phyloP scores from a whole-genome alignment of 2,888 invertebrate genomes.

The Archaeoteleia sp. region DNA sequence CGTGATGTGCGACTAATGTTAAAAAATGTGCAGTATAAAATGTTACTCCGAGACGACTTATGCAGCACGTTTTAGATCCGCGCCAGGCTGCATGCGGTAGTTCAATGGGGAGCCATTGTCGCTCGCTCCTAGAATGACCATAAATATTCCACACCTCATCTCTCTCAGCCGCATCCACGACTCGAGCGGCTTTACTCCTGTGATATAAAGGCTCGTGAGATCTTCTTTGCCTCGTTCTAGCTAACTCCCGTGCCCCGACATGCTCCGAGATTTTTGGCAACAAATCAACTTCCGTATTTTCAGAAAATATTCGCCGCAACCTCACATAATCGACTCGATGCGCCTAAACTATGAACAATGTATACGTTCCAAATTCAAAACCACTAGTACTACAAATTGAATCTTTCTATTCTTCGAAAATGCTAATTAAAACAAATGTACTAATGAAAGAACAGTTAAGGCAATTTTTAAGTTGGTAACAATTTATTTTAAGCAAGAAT shows the following conservation, averaged over 20 bases:
- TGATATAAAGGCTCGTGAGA: constrained; percentile 43
- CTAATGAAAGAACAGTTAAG: no score
- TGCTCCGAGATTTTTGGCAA: background rate
- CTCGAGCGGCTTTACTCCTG: constrained; percentile 33
- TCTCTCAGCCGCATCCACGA: constrained; percentile 43
- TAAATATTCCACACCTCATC: constrained; percentile 66
- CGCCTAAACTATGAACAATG: background rate
- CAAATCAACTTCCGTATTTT: constrained; percentile 1
- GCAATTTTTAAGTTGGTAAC: no score
- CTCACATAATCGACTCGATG: constrained; percentile 10
- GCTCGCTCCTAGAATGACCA: constrained; percentile 59
- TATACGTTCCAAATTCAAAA: background rate
- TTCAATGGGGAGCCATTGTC: constrained; percentile 60
- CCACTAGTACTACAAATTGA: no score
- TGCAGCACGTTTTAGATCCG: constrained; percentile 36
- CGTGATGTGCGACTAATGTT: background rate
- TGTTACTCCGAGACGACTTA: constrained; percentile 18
- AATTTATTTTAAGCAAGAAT: no score
- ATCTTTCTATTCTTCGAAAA: no score
- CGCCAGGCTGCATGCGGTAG: constrained; percentile 29
- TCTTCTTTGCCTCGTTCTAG: constrained; percentile 22
- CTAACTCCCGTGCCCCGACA: constrained; percentile 6
- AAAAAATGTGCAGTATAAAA: background rate
- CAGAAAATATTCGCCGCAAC: background rate
- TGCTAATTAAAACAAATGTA: no score